Conservation (phyloP, 2,797 vertebrate species). For the Orestias chungarensis region DNA sequence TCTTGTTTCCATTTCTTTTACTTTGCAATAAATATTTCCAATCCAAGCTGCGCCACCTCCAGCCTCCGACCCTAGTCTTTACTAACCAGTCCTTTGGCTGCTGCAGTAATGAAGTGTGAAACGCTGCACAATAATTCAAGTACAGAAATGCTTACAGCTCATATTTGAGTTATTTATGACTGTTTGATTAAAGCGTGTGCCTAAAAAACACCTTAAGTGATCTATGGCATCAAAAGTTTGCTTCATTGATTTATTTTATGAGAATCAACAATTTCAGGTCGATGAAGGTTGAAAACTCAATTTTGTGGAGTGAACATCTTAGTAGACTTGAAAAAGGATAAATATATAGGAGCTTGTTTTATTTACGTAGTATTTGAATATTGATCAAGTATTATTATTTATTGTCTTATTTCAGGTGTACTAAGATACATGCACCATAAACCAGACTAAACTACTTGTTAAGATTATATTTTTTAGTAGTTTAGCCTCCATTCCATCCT, state of each 20-base stretch:
- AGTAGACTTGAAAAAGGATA: no score
- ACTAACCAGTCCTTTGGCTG: constrained; percentile 43
- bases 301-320: no score
- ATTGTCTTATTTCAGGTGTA: no score
- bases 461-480: no score
- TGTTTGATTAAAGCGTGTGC: constrained; percentile 28
- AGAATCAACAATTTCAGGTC: constrained; percentile 4
- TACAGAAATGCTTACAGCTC: constrained; percentile 36
- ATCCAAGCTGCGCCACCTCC: background rate
- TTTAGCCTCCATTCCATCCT: constrained; percentile 33
- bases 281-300: constrained; percentile 3
- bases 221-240: constrained; percentile 11
- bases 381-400: no score
- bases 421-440: no score
- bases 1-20: background rate
- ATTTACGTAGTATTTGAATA: no score
- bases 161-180: constrained; percentile 42
- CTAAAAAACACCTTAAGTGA: background rate
- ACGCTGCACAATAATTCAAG: constrained; percentile 50
- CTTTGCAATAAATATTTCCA: constrained; percentile 5
- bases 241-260: constrained; percentile 12
- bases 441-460: no score
- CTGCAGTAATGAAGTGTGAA: constrained; percentile 64
- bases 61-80: constrained; percentile 12
- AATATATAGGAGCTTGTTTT: no score